Evolutionary conservation across 2,113 vertebrate genomes (phyloP), one percentile per base, ranked within the genome.

Genomic region (Potamarius usumacintae): DNA sequence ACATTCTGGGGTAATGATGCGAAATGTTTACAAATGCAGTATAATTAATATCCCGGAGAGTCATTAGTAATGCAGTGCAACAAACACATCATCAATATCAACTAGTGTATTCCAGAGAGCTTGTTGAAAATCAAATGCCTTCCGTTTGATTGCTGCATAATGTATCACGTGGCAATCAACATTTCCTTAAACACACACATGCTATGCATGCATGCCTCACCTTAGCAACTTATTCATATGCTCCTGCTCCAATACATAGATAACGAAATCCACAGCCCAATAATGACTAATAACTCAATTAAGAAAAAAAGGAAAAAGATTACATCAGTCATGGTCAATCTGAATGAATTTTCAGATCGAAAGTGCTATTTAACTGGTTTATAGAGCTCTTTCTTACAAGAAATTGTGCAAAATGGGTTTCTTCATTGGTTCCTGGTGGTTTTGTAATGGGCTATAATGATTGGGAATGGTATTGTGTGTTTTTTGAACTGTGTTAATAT

Each of bases 31-130:
- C 86, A 88, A 89, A 89, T 84, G 77, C 69, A 11, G 60, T 78
- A 82, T 62, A 62, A 82, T 86, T 83, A 85, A 79, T 65, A 62
- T 89, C 85, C 86, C 5, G 6, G 18, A 83, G 85, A 6, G 60
- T 89, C 82, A 90, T 93, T 91, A 88, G 89, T 85, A 89, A 90
- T 88, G 69, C 72, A 86, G 87, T 83, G 77, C 57, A 82, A 82
- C 57, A 15, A 92, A 90, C 80, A 83, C 72, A 87, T 91, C 80
- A 90, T 88, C 89, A 90, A 85, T 91, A 92, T 86, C 72, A 5
- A 84, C 83, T 72, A 85, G 86, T 78, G 15, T 83, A 78, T 89
- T 90, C 85, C 69, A 77, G 80, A 48, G 82, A 85, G 86, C 85
- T 88, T 85, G 83, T 89, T 77, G 82, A 89, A 91, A 87, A 90